phyloP scores from a whole-genome alignment of 2,797 vertebrate genomes.

The Capromys pilorides region DNA sequence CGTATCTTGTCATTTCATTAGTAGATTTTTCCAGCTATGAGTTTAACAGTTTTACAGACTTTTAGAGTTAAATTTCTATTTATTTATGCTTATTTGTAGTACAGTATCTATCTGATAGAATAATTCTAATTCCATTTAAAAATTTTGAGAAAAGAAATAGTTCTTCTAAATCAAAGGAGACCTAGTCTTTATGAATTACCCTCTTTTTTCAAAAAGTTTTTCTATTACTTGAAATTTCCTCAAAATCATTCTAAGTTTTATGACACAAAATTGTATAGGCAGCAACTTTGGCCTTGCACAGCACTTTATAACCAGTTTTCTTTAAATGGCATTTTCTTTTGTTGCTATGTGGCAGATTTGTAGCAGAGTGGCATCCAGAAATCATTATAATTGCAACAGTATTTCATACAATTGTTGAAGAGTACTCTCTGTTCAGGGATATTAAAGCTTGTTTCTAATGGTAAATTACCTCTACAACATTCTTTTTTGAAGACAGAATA shows the following conservation, averaged over 20 bases:
- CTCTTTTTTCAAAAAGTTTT: neutral
- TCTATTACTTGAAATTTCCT: constrained; percentile 35
- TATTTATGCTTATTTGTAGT: constrained; percentile 21
- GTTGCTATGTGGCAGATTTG: constrained; percentile 66
- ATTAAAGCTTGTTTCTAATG: constrained; percentile 67
- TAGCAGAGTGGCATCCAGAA: constrained; percentile 64
- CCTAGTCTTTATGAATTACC: neutral
- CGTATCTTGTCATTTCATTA: neutral
- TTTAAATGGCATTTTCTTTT: constrained; percentile 68
- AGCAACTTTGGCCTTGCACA: constrained; percentile 53
- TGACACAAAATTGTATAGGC: neutral
- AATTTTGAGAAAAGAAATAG: neutral
- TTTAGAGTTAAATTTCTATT: neutral
- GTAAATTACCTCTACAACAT: constrained; percentile 60
- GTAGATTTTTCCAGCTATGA: neutral
- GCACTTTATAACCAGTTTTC: constrained; percentile 62
- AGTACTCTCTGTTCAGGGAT: constrained; percentile 66
- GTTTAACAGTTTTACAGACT: neutral
- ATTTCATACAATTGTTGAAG: constrained; percentile 67
- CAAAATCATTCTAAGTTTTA: constrained; percentile 40
- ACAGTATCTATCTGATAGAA: neutral
- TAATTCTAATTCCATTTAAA: constrained; percentile 13
- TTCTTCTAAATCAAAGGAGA: neutral
- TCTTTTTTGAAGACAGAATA: neutral
- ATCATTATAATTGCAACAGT: constrained; percentile 60